Evolutionary conservation across 1,140 invertebrate species (phyloP).

Genomic region (Aphaenogaster floridana): DNA sequence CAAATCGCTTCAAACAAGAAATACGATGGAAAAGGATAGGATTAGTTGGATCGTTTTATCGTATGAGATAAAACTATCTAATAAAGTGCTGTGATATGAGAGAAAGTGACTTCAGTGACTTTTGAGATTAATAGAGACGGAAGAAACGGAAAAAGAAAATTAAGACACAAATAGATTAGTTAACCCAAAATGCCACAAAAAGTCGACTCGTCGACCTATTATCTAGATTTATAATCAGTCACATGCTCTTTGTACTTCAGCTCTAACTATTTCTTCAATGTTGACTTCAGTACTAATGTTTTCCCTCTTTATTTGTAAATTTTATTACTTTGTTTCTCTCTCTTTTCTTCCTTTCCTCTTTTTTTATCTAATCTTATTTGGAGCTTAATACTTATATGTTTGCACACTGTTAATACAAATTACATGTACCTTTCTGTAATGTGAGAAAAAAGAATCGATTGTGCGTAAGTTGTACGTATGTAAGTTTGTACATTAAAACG

Average conservation of each 20-base stretch:
- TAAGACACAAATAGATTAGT: constrained; percentile 65
- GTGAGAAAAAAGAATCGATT: not conserved
- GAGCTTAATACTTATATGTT: not conserved
- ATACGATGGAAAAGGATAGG: not conserved
- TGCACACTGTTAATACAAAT: not conserved
- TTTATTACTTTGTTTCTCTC: not conserved
- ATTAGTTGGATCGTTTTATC: not conserved
- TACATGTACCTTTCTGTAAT: not conserved
- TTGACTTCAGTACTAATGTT: not conserved
- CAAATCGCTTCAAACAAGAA: constrained; percentile 3
- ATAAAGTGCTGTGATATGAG: constrained; percentile 25
- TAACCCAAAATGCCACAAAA: constrained; percentile 56
- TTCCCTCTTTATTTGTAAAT: not conserved
- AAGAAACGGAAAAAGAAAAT: constrained; percentile 4
- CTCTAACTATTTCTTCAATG: not conserved
- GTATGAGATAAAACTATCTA: constrained; percentile 57
- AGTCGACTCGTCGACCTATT: constrained; percentile 42
- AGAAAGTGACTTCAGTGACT: not conserved
- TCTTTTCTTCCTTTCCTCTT: not conserved
- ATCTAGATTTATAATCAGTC: constrained; percentile 50
- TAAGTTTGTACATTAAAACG: not conserved
- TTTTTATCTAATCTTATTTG: not conserved
- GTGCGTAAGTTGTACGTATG: not conserved
- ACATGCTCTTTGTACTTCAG: constrained; percentile 41
- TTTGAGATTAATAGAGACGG: not conserved